Percentiles rank a stretch among this genome's conserved stretches.
phyloP scores from a whole-genome alignment of 2,113 vertebrate species.

The Oncorhynchus mykiss region DNA sequence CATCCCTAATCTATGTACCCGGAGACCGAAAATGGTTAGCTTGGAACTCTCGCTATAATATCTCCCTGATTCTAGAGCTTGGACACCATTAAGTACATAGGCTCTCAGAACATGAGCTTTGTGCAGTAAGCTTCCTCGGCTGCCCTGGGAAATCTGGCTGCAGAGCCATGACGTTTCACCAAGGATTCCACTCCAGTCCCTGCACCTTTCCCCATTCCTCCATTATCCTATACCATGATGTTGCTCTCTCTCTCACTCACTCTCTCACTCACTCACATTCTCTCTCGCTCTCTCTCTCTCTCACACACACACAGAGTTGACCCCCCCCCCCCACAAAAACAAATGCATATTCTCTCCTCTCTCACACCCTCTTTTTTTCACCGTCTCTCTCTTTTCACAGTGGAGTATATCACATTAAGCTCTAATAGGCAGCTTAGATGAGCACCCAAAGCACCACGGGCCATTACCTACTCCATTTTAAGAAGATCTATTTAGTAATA shows the following conservation, averaged over 20 bases:
- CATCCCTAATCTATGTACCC: background rate
- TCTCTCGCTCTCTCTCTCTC: background rate
- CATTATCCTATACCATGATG: background rate
- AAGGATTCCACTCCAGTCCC: background rate
- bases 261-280: background rate
- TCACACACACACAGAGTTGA: background rate
- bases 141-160: no score
- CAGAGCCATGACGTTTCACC: background rate
- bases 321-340: no score
- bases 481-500: slow-evolving; percentile 55
- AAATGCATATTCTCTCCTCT: no score
- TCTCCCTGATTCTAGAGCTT: background rate
- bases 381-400: slow-evolving; percentile 14
- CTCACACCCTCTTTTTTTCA: background rate
- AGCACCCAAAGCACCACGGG: slow-evolving; percentile 50
- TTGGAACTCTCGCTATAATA: background rate
- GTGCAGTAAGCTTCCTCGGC: background rate
- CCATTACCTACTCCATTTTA: slow-evolving; percentile 61
- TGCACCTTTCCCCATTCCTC: slow-evolving; percentile 7
- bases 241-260: background rate
- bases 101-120: background rate
- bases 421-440: slow-evolving; percentile 53
- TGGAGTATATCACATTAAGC: slow-evolving; percentile 61
- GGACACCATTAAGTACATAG: background rate
- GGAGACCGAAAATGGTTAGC: background rate